A percentile compares a stretch with the other conserved stretches of the same genome.
These are phyloP conservation scores for Nyctalus aviator DNA, from an alignment of 2,797 vertebrate genomes.

Conservation along the genomic window DNA sequence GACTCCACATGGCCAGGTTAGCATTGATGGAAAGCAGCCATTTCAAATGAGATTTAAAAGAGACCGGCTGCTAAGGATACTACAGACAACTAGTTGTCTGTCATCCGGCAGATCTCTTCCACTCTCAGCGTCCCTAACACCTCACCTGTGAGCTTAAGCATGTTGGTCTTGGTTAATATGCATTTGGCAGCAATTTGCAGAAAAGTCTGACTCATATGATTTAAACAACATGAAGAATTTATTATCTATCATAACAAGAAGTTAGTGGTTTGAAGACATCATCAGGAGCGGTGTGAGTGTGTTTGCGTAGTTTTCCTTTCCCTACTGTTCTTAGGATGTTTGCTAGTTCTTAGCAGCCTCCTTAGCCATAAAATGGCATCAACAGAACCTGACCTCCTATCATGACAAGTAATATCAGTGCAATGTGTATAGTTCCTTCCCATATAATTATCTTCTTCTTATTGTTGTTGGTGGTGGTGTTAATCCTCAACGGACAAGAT, in stretches of 20 bases:
- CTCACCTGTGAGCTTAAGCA: neutral
- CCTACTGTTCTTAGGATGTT: neutral
- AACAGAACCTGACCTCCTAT: neutral
- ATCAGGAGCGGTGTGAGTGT: neutral
- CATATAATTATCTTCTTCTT: neutral
- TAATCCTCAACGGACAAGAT: no score
- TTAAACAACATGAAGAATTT: neutral
- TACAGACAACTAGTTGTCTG: neutral
- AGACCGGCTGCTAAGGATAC: neutral
- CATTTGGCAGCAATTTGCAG: neutral
- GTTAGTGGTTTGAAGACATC: neutral
- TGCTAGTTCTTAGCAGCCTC: neutral
- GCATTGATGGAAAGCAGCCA: neutral
- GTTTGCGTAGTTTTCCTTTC: neutral
- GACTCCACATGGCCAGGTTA: neutral
- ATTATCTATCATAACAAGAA: conserved; percentile 16
- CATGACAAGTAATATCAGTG: neutral
- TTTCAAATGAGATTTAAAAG: neutral
- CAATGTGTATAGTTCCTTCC: neutral
- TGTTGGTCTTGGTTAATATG: neutral
- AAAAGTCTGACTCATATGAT: neutral
- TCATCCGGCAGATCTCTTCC: neutral
- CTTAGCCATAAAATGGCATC: neutral
- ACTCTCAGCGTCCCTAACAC: neutral
- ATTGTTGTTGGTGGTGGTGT: no score